Evolutionary conservation across 2,113 vertebrate species (phyloP).

Genomic region (Odocoileus virginianus): DNA sequence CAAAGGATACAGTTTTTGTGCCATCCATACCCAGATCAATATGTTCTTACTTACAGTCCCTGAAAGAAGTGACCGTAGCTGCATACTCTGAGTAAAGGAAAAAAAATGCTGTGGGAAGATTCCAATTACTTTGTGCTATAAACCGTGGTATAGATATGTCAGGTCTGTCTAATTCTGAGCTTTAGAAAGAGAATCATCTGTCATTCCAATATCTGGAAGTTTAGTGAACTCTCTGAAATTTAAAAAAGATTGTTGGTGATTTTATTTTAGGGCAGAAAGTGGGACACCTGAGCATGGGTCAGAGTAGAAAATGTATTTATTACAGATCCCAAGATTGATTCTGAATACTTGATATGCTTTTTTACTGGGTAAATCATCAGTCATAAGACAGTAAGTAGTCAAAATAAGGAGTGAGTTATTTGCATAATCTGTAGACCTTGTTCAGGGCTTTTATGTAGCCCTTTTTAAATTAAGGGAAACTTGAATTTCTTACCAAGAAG

Average conservation of each 20-base stretch:
- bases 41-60: neutral
- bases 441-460: neutral
- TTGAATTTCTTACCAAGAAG: neutral
- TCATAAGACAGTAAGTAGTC: neutral
- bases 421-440: neutral
- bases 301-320: neutral
- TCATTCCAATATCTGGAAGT: neutral
- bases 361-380: neutral
- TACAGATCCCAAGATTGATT: neutral
- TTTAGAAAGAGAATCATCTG: neutral
- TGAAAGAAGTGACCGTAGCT: neutral
- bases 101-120: neutral
- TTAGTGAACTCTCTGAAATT: neutral
- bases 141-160: neutral
- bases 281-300: neutral
- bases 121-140: neutral
- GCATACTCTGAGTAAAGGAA: neutral
- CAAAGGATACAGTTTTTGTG: neutral
- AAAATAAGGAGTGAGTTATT: neutral
- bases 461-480: neutral
- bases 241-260: neutral
- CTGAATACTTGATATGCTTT: neutral
- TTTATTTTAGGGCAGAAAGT: neutral
- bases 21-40: neutral
- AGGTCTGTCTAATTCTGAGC: neutral